These are phyloP conservation scores for Paramuricea clavata DNA, from an alignment of 92 coral and sea anemone genomes.

Conservation along the genomic window DNA sequence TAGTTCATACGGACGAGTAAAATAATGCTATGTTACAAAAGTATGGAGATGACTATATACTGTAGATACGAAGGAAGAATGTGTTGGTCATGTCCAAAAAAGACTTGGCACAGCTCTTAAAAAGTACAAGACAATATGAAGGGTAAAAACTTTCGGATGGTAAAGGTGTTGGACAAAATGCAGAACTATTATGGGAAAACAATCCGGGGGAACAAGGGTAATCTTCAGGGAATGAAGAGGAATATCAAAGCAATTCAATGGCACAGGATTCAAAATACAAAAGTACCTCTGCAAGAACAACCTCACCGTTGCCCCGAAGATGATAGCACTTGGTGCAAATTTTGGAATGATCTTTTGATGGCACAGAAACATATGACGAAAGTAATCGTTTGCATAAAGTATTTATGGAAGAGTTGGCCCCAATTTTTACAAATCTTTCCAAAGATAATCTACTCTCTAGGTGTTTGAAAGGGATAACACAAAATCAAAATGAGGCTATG, in stretches of 20 bases:
- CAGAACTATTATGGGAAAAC: conserved; percentile 34
- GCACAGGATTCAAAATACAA: neutral
- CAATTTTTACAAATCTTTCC: conserved; percentile 20
- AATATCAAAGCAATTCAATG: neutral
- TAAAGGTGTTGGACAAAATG: conserved; percentile 32
- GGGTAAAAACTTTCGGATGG: conserved; percentile 34
- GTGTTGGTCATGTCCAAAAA: too few relatives aligned
- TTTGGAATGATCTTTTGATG: neutral
- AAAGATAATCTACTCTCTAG: conserved; percentile 22
- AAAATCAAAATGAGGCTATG: conserved; percentile 71
- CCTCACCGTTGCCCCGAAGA: too few relatives aligned
- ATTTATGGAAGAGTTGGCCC: conserved; percentile 25
- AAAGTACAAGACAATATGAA: conserved; percentile 34
- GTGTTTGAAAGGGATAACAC: conserved; percentile 38
- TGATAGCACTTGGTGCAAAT: too few relatives aligned
- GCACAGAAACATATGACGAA: conserved; percentile 20
- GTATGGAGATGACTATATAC: conserved; percentile 35
- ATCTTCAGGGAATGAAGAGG: conserved; percentile 22
- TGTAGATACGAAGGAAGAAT: conserved; percentile 49
- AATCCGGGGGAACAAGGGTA: conserved; percentile 25
- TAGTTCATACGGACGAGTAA: conserved; percentile 59
- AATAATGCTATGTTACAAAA: conserved; percentile 38
- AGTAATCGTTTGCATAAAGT: conserved; percentile 26
- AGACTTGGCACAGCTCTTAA: conserved; percentile 48
- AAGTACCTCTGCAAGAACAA: neutral